Evolutionary conservation across 2,113 vertebrate species (phyloP), one percentile per base, ranked within the genome.

Genomic region (Myodes glareolus): DNA sequence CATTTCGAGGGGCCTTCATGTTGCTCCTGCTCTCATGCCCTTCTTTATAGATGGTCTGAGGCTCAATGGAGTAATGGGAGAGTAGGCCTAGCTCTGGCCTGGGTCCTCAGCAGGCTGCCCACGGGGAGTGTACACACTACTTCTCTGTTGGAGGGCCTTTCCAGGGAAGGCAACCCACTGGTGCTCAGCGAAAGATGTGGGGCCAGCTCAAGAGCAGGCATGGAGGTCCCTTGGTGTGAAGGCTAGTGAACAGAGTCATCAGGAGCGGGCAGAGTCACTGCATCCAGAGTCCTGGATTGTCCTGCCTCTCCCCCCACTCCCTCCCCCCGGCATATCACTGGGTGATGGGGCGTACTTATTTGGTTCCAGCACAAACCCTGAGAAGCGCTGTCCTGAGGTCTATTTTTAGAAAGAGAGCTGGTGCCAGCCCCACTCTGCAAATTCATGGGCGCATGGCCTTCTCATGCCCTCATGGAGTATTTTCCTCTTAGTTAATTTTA

Each of bases 401-500:
- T 68, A 4, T 84, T 93, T 93, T 84, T 76, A 88, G 75, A 65
- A 80, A 93, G 63, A 27, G 14, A 80, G 39, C 55, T 23, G 12
- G 68, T 3, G 68, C 73, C 77, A 92, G 78, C 11, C 29, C 70
- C 25, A 39, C 81, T 65, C 72, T 0, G 0, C 45, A 42, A 61
- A 52, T 77, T 91, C 92, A 55, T 45, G 77, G 82, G 72, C 76
- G 45, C 23, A 5, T 2, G 52, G 52, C 31, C 70, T 65, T 61
- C 72, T 67, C 58, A 36, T 27, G n/a, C 52, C 52, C 45, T 52
- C 27, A 19, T 39, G 50, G 63, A 75, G 90, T 76, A 17, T 33
- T 81, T 96, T 94, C 95, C 70, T 88, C 31, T 95, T 61, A 3
- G 82, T 93, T 73, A 33, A 80, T 73, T 93, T 94, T 76, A 77